Evolutionary conservation across 2,888 invertebrate genomes (phyloP), one percentile per base, ranked within the genome.

Genomic region (Sinohyriopsis cumingii): DNA sequence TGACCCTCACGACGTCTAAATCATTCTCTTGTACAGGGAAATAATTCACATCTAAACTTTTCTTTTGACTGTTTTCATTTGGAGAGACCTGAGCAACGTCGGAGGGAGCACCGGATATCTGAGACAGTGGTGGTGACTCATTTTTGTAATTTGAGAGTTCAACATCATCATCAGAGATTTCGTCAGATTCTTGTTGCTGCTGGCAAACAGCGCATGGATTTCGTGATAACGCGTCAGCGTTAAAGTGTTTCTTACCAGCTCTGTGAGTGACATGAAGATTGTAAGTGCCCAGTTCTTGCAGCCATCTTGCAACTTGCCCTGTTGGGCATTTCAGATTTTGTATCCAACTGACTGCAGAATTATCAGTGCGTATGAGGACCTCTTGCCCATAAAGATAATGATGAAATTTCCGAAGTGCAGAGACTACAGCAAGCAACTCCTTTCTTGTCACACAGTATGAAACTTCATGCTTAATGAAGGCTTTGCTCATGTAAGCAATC

Each of bases 331-430:
- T 67, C 24, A 75, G 45, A 56, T 24, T 69, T 54, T 54, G 63
- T 67, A 76, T 68, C 72, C 69, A 71, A n/a, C 68, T 71, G 20
- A 74, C 68, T 18, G 70, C 71, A 53, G 72, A 67, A 69, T 77
- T 72, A 60, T 75, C 75, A 6, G 72, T 75, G 19, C 72, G 33
- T 4, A 73, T 55, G 18, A 67, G 57, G 20, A 77, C 64, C 18
- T 67, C 9, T 61, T 74, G 68, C 22, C 74, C 76, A 62, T 72
- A 72, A 18, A 76, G 65, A 55, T 76, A 74, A 4, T 62, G 54
- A 53, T 72, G 72, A 54, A 71, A 73, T 24, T 63, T 55, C 54
- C 60, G 63, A 1, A 72, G 55, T 9, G 68, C 68, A 28, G 53
- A 28, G 4, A 73, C 62, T 33, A 73, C 63, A 28, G 76, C 71